Evolutionary conservation across 2,797 vertebrate species (phyloP).

Genomic region (Rhabdophis nuchalis): DNA sequence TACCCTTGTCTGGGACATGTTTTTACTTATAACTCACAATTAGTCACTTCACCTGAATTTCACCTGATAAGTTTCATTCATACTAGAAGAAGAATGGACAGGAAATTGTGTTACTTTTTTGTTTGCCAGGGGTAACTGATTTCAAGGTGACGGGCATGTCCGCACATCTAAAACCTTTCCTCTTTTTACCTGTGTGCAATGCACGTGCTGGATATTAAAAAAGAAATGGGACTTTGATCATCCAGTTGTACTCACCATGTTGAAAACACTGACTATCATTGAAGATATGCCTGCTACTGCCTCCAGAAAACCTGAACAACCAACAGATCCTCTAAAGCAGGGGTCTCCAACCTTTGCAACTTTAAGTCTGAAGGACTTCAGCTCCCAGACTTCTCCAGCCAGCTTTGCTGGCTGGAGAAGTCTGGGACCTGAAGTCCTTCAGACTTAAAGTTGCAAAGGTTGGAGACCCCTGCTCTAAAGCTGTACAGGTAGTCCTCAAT

Average conservation of each 20-base stretch:
- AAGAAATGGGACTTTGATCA: background rate
- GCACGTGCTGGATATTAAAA: background rate
- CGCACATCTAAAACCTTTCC: background rate
- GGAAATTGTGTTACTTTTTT: background rate
- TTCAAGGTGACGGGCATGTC: background rate
- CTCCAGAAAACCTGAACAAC: background rate
- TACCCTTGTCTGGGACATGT: background rate
- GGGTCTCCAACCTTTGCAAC: no score
- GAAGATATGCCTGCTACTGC: background rate
- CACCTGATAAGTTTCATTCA: background rate
- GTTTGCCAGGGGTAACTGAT: background rate
- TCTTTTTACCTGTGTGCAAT: background rate
- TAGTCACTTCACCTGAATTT: background rate
- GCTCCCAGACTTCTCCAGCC: no score
- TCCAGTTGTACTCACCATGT: background rate
- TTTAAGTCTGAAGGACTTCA: no score
- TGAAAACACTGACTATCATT: background rate
- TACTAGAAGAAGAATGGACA: background rate
- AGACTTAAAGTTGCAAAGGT: no score
- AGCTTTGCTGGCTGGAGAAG: no score
- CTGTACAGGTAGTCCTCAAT: background rate
- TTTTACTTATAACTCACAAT: background rate
- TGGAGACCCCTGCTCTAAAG: no score
- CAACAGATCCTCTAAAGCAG: background rate
- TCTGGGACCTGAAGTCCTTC: no score